phyloP scores from a whole-genome alignment of 30 jellyfish, hydroid and myxozoan genomes.

The Turritopsis rubra region DNA sequence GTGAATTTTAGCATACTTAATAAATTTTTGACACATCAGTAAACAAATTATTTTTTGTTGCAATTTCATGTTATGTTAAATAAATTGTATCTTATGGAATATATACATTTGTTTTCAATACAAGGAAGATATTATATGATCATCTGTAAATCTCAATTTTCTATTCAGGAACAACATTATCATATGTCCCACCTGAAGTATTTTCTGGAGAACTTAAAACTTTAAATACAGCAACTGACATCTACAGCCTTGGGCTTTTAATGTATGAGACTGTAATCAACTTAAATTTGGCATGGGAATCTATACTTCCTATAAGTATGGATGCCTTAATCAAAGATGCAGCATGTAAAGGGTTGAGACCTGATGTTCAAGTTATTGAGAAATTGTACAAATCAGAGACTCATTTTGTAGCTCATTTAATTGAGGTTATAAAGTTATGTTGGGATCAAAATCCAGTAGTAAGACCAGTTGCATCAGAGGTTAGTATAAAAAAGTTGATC shows the following conservation, averaged over 20 bases:
- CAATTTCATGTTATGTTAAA: not conserved
- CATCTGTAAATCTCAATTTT: not conserved
- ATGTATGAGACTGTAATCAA: slow-evolving; percentile 12
- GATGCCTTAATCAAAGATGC: slow-evolving; percentile 22
- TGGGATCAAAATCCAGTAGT: slow-evolving; percentile 3
- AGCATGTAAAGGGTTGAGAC: slow-evolving; percentile 11
- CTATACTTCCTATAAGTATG: slow-evolving; percentile 4
- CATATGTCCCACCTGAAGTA: slow-evolving; percentile 28
- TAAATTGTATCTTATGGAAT: not conserved
- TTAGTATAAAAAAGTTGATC: not conserved
- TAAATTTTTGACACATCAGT: not conserved
- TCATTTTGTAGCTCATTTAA: not conserved
- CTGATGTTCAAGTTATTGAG: not conserved
- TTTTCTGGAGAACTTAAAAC: slow-evolving; percentile 7
- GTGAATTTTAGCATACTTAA: not conserved
- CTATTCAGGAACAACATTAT: slow-evolving; percentile 18
- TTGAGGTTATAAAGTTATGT: not conserved
- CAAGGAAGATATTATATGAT: not conserved
- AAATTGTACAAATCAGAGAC: slow-evolving; percentile 3
- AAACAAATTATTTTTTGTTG: not conserved
- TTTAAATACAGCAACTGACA: slow-evolving; percentile 5
- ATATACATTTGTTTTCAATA: not conserved
- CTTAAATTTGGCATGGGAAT: slow-evolving; percentile 17
- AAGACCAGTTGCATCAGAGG: slow-evolving; percentile 6
- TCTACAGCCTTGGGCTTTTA: slow-evolving; percentile 23